Conservation (phyloP, 2,113 vertebrate species). For the Jacana jacana region DNA sequence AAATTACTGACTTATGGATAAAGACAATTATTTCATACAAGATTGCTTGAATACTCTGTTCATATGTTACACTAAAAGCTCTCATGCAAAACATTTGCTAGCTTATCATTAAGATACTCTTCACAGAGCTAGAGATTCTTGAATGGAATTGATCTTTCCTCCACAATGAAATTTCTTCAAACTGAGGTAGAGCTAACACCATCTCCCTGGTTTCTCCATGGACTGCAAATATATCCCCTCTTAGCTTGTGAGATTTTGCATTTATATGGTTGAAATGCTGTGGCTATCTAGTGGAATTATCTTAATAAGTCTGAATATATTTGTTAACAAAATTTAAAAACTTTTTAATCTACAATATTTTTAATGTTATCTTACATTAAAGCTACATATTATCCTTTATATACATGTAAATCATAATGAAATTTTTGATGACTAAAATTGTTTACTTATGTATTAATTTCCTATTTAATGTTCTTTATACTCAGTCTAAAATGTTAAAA, state of each 20-base stretch:
- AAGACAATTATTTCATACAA: background rate
- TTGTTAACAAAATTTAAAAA: background rate
- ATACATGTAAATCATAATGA: background rate
- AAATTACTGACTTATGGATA: background rate
- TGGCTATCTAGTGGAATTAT: background rate
- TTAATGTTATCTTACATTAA: background rate
- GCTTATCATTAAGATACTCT: background rate
- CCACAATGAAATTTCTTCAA: background rate
- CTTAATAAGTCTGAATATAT: background rate
- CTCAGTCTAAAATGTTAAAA: background rate
- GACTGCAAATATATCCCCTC: background rate
- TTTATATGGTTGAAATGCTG: background rate
- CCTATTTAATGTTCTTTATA: background rate
- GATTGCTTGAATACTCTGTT: background rate
- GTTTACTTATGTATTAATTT: background rate
- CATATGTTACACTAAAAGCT: background rate
- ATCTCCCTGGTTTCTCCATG: background rate
- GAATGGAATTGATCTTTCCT: background rate
- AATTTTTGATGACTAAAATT: background rate
- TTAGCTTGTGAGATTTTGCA: background rate
- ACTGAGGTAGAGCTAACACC: background rate
- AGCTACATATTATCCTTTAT: background rate
- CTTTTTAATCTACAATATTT: background rate
- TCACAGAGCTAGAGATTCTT: background rate
- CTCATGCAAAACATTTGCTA: background rate